A percentile compares a stretch with the other conserved stretches of the same genome.
These are phyloP conservation scores for Sphaerodactylus townsendi DNA, from an alignment of 2,113 vertebrate genomes.

Conservation along the genomic window DNA sequence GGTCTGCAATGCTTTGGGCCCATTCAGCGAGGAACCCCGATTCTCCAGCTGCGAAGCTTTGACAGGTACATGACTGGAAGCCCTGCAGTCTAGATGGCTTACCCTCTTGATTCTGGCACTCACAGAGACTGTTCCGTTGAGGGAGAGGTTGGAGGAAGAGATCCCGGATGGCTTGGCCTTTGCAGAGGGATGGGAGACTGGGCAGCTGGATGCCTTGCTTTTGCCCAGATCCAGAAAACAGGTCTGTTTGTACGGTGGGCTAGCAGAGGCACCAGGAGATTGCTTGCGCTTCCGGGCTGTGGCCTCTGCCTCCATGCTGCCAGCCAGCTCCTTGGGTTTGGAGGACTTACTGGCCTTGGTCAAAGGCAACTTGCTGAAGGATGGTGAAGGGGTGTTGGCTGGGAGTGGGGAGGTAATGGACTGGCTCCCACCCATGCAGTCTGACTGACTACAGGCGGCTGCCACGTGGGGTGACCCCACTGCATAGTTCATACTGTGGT, in stretches of 20 bases:
- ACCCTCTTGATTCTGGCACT: conserved; percentile 66
- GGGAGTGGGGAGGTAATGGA: conserved; percentile 70
- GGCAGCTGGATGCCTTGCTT: conserved; percentile 70
- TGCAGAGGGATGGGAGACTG: conserved; percentile 61
- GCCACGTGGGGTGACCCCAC: conserved; percentile 70
- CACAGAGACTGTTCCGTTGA: conserved; percentile 81
- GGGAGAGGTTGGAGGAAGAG: conserved; percentile 78
- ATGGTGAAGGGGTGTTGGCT: conserved; percentile 72
- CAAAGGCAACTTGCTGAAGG: conserved; percentile 74
- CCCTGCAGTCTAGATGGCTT: conserved; percentile 61
- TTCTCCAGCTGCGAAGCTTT: conserved; percentile 69
- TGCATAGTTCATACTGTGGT: conserved; percentile 68
- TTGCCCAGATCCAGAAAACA: conserved; percentile 73
- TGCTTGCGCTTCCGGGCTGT: conserved; percentile 82
- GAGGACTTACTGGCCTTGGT: conserved; percentile 82
- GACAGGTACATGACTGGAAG: conserved; percentile 58
- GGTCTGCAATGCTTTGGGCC: conserved; percentile 61
- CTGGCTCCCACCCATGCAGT: conserved; percentile 70
- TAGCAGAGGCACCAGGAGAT: conserved; percentile 66
- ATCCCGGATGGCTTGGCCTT: conserved; percentile 69
- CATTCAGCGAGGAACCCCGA: conserved; percentile 64
- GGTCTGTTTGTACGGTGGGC: conserved; percentile 85
- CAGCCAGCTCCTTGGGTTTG: conserved; percentile 73
- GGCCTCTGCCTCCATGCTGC: conserved; percentile 44
- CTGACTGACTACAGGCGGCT: conserved; percentile 74